These are phyloP conservation scores for Lepas anatifera DNA, from an alignment of 2,888 invertebrate genomes.

Conservation along the genomic window DNA sequence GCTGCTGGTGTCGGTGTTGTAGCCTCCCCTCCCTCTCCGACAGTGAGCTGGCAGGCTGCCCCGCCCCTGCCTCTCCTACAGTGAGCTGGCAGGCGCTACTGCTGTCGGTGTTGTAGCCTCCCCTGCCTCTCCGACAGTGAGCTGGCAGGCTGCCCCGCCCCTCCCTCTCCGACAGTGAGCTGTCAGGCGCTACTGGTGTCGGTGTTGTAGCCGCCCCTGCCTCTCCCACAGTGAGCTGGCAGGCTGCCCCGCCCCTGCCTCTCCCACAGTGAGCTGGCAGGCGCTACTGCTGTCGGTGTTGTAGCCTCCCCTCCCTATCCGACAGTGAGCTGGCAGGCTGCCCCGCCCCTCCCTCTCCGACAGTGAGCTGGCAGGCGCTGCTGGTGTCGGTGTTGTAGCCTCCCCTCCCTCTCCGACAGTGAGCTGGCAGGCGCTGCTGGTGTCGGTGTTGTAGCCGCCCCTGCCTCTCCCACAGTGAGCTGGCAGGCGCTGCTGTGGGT, in stretches of 20 bases:
- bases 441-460: not conserved
- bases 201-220: not conserved
- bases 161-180: slow-evolving; percentile 46
- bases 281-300: too few relatives aligned
- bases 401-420: too few relatives aligned
- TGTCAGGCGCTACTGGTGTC: slow-evolving; percentile 59
- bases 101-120: too few relatives aligned
- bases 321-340: not conserved
- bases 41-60: not conserved
- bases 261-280: not conserved
- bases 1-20: slow-evolving; percentile 42
- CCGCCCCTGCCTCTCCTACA: too few relatives aligned
- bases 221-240: not conserved
- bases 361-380: slow-evolving; percentile 60
- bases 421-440: too few relatives aligned
- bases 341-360: slow-evolving; percentile 25
- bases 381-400: too few relatives aligned
- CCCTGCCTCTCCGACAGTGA: not conserved
- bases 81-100: not conserved
- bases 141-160: slow-evolving; percentile 21
- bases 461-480: not conserved
- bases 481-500: too few relatives aligned
- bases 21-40: too few relatives aligned
- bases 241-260: not conserved
- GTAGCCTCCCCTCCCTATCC: not conserved